These are phyloP conservation scores for Pseudolycoriella hygida DNA, from an alignment of 2,888 invertebrate genomes.

Conservation along the genomic window DNA sequence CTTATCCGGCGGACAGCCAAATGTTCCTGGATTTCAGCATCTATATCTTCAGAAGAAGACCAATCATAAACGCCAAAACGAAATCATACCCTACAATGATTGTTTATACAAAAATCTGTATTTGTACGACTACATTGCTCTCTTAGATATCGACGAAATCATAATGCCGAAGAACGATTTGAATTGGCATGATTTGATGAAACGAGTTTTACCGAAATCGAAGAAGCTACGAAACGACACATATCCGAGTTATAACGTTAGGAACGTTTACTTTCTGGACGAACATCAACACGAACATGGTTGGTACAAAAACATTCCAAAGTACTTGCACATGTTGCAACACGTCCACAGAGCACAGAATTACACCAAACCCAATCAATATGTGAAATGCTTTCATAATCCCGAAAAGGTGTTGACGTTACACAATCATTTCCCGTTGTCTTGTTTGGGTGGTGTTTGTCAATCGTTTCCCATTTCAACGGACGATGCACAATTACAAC, in stretches of 20 bases:
- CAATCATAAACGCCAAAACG: slow-evolving; percentile 86
- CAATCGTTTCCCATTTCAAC: slow-evolving; percentile 72
- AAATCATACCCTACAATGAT: slow-evolving; percentile 91
- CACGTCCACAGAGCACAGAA: slow-evolving; percentile 80
- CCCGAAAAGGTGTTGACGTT: slow-evolving; percentile 73
- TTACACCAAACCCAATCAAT: slow-evolving; percentile 83
- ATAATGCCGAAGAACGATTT: slow-evolving; percentile 69
- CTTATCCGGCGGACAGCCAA: slow-evolving; percentile 78
- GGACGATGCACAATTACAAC: slow-evolving; percentile 72
- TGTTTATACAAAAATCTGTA: slow-evolving; percentile 87
- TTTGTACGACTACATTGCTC: slow-evolving; percentile 73
- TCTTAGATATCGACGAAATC: slow-evolving; percentile 86
- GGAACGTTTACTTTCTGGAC: slow-evolving; percentile 86
- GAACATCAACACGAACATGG: slow-evolving; percentile 64
- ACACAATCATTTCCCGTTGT: slow-evolving; percentile 85
- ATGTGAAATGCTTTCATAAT: slow-evolving; percentile 88
- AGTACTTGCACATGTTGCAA: slow-evolving; percentile 85
- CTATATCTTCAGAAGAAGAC: slow-evolving; percentile 79
- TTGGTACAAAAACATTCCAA: slow-evolving; percentile 62
- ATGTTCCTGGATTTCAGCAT: slow-evolving; percentile 74
- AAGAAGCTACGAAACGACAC: slow-evolving; percentile 43
- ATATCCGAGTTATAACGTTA: slow-evolving; percentile 57
- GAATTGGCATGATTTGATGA: slow-evolving; percentile 64
- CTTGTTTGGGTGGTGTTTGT: slow-evolving; percentile 69
- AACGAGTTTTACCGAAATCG: slow-evolving; percentile 47